Evolutionary conservation across 2,888 invertebrate species (phyloP).

Genomic region (Amiota communis): DNA sequence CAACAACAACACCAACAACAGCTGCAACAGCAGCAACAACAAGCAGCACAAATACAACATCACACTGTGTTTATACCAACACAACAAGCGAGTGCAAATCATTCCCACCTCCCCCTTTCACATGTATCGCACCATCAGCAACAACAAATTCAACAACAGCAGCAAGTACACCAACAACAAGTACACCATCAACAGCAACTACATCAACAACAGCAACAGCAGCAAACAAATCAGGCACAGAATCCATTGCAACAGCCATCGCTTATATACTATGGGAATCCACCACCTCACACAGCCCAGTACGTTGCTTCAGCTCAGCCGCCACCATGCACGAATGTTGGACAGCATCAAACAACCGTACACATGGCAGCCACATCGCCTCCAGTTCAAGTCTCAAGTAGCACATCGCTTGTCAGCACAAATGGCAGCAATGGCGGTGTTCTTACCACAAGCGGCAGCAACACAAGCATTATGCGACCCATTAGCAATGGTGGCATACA

Average conservation of each 20-base stretch:
- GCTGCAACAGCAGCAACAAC: conserved; percentile 46
- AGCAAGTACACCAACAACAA: conserved; percentile 44
- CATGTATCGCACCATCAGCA: conserved; percentile 27
- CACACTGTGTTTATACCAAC: conserved; percentile 51
- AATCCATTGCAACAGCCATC: conserved; percentile 36
- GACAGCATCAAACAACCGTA: conserved; percentile 50
- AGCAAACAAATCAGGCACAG: conserved; percentile 45
- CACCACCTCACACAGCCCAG: conserved; percentile 31
- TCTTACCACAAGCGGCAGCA: conserved; percentile 44
- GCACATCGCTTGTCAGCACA: conserved; percentile 38
- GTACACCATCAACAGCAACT: conserved; percentile 41
- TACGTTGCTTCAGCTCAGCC: conserved; percentile 24
- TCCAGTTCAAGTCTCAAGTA: conserved; percentile 54
- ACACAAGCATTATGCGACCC: conserved; percentile 47
- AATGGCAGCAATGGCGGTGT: conserved; percentile 33
- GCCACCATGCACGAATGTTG: conserved; percentile 32
- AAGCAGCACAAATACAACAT: conserved; percentile 41
- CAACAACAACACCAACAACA: conserved; percentile 49
- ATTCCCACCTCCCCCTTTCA: conserved; percentile 46
- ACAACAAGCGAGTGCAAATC: conserved; percentile 40
- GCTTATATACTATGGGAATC: conserved; percentile 47
- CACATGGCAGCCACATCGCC: conserved; percentile 55
- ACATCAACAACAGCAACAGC: conserved; percentile 35
- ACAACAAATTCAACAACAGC: conserved; percentile 35
- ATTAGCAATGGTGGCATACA: conserved; percentile 46